Base-by-base conservation (phyloP, 2,888 invertebrate species). In the Eupithecia dodoneata region DNA sequence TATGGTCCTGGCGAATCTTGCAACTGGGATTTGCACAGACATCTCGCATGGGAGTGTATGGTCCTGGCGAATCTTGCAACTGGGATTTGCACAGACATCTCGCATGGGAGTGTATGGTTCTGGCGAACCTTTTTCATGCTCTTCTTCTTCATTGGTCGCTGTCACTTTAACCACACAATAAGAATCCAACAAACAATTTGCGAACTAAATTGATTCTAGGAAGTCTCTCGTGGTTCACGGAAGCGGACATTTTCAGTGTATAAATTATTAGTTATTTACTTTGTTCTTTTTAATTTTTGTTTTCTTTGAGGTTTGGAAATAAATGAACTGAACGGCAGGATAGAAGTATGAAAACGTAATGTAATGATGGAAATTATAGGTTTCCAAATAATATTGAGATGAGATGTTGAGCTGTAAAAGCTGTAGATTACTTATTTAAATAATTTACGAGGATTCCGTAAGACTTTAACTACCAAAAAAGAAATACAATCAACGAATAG, bases 201-300 rank as follows among this genome's bases (percentile, higher is more conserved):
- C 81, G 75, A 84, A 83, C 82, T 81, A 81, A 83, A 84, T 83
- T 83, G 82, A 83, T 84, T 84, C 79, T 79, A 76, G 81, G 79
- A 83, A 84, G 82, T 82, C 78, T 81, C 76, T 75, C 65, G 72
- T 65, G 77, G 72, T 63, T 71, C 75, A 71, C 67, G 75, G 70
- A 65, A 77, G 72, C 69, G 71, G 59, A 80, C 78, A 82, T 82
- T 82, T 79, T 79, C 78, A 75, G 77, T 73, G 80, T 70, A 82
- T 81, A 80, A 80, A 75, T 74, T 80, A 70, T 65, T 67, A 55
- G 5, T 49, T 65, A 52, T 18, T 42, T 18, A 55, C 47, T 45
- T 59, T 10, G 10, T 59, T 70, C 49, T 72, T 72, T 72, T 15
- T 6, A 42, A 42, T 66, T 4, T 66, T 66, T 66, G 15, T 42